Base-by-base conservation (phyloP, 2,797 vertebrate genomes). In the Phylloscopus collybita region DNA sequence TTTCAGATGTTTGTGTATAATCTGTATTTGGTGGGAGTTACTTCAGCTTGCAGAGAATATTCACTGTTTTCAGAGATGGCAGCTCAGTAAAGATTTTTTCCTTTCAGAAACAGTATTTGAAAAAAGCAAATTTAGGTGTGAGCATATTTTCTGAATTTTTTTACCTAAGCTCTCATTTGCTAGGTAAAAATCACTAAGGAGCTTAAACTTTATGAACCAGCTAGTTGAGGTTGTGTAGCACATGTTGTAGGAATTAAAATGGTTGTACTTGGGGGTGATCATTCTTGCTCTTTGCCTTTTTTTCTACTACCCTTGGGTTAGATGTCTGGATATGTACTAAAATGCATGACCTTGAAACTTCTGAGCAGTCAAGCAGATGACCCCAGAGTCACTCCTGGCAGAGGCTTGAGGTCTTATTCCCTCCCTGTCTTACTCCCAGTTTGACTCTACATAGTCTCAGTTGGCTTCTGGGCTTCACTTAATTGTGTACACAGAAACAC, bases 381-480 rank as follows among this genome's bases (percentile, higher is more conserved):
- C 27, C 30, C 26, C 16, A 27, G 29, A 54, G 49, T 25, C 9
- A 9, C n/a, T 81, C 54, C 59, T 64, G 40, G 54, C n/a, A 62
- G 57, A 32, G 64, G 19, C 15, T 21, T 40, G 51, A 36, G 15
- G 9, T 54, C 7, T n/a, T 45, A 40, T 6, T 65, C 42, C 60
- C 12, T 17, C 13, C 36, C 42, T 2, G 13, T 40, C 40, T 40
- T 40, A 40, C 15, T 81, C 15, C 13, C n/a, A 12, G 23, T 69
- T 51, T 19, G 23, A 26, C 8, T 70, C 18, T 2, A 2, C 5
- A 0, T 2, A 8, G 22, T 40, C 44, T 65, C 44, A 4, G 5
- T 7, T 80, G 65, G 4, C 22, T 16, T 61, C 36, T 61, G 26
- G 26, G 36, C 26, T 40, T 3, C 26, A 5, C 59, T 61, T 27